Conservation (phyloP, 2,113 vertebrate species). For the Trogon melanurus region DNA sequence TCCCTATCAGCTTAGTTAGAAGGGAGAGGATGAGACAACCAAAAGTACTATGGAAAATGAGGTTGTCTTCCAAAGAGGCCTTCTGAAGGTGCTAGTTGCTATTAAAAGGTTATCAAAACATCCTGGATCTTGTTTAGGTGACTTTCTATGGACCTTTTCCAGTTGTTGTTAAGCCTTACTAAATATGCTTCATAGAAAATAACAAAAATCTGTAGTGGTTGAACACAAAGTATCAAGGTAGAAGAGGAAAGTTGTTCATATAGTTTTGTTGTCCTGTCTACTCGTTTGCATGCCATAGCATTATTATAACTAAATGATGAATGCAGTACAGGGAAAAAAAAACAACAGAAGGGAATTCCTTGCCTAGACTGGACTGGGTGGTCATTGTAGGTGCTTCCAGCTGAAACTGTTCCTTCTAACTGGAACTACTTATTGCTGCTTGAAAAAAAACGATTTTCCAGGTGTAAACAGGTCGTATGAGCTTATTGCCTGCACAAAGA, state of each 20-base stretch:
- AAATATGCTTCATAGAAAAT: not conserved
- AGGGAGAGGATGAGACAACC: not conserved
- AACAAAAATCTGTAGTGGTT: not conserved
- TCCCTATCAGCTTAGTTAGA: not conserved
- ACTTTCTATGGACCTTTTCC: not conserved
- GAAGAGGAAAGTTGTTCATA: not conserved
- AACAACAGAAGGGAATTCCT: not conserved
- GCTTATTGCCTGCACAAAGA: no score
- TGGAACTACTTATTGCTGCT: not conserved
- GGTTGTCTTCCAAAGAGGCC: not conserved
- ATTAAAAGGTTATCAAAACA: not conserved
- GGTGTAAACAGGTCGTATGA: not conserved
- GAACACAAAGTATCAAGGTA: not conserved
- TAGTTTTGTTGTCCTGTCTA: not conserved
- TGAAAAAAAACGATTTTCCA: not conserved
- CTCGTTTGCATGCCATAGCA: not conserved
- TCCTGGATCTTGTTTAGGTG: not conserved
- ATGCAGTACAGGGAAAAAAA: not conserved
- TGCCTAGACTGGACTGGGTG: not conserved
- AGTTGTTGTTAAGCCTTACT: not conserved
- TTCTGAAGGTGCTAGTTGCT: not conserved
- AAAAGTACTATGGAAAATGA: not conserved
- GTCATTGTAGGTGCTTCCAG: not conserved
- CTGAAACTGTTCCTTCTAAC: not conserved
- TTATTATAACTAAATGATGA: not conserved